phyloP scores from a whole-genome alignment of 2,797 vertebrate genomes.

The Holocentrus rufus region DNA sequence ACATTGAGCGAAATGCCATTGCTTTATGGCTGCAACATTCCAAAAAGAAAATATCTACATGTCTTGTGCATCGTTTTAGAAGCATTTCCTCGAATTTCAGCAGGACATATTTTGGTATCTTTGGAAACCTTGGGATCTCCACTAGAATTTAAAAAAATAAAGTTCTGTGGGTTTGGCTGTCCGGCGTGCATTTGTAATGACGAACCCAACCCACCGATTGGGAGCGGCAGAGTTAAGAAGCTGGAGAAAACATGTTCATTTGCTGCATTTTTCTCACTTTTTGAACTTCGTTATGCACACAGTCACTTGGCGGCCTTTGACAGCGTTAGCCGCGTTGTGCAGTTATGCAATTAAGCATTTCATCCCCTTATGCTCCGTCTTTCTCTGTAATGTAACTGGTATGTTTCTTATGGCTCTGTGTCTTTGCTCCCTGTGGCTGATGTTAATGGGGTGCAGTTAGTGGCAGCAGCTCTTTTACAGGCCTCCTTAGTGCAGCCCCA shows the following conservation, averaged over 20 bases:
- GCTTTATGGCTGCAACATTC: too few species aligned
- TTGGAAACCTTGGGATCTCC: too few species aligned
- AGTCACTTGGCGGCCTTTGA: not conserved
- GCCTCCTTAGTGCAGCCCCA: constrained; percentile 29
- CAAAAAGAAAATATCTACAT: too few species aligned
- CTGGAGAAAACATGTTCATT: constrained; percentile 50
- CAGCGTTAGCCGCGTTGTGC: constrained; percentile 36
- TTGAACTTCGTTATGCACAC: constrained; percentile 28
- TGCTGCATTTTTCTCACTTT: constrained; percentile 35
- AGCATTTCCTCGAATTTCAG: too few species aligned
- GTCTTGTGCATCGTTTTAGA: too few species aligned
- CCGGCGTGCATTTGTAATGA: too few species aligned
- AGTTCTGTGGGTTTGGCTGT: too few species aligned
- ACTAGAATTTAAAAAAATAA: too few species aligned
- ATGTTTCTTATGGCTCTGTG: constrained; percentile 42
- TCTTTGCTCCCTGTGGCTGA: constrained; percentile 52
- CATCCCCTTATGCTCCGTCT: constrained; percentile 7
- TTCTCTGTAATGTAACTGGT: constrained; percentile 14
- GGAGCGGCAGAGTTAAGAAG: too few species aligned
- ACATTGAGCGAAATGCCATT: too few species aligned
- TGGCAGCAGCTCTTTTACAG: constrained; percentile 64
- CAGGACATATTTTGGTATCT: too few species aligned
- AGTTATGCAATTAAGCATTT: constrained; percentile 51
- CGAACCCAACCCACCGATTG: too few species aligned
- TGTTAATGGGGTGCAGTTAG: constrained; percentile 64